Base-by-base conservation (phyloP, 2,797 vertebrate genomes). In the Mormyrops attenuatus region DNA sequence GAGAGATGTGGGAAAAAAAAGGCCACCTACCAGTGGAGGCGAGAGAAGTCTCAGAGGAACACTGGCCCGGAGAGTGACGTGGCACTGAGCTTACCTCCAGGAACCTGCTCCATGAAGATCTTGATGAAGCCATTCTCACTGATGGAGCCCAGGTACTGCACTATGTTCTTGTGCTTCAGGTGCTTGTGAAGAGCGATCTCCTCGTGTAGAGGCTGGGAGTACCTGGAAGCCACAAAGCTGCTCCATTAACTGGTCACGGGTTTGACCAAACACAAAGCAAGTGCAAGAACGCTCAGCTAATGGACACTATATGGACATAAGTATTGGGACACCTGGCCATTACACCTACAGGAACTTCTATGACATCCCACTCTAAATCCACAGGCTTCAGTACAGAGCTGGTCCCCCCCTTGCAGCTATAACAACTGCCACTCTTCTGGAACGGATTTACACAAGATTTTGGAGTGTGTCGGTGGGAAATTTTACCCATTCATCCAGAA, bases 101-200 rank as follows among this genome's bases (percentile, higher is more conserved):
- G 99, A 26, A 99, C 99, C 92, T 99, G 98, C 93, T 99, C 99
- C 98, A 99, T 99, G 93, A 99, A 99, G 93, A 99, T 99, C 95
- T 99, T 99, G 93, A 99, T 99, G 95, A 99, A 99, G 90, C 98
- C 96, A 22, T 97, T 97, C 94, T 99, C 98, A 90, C 99, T 99
- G 93, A 99, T 96, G 87, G 99, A 99, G 88, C 99, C 99, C 90
- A 99, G 95, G 94, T 99, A 99, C 92, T 99, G 99, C 88, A 99
- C 99, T 30, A 99, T 99, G 94, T 99, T 99, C 95, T 99, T 99
- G 94, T 99, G 98, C 92, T 99, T 99, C 60, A 99, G 94, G 92
- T 99, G 98, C 82, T 99, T 99, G 94, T 99, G 99, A 69, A 99
- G 96, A 50, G 99, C 97, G 88, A 99, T 99, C 95, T 99, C 98